Conservation (phyloP, 2,113 vertebrate species). For the Pelobates fuscus region DNA sequence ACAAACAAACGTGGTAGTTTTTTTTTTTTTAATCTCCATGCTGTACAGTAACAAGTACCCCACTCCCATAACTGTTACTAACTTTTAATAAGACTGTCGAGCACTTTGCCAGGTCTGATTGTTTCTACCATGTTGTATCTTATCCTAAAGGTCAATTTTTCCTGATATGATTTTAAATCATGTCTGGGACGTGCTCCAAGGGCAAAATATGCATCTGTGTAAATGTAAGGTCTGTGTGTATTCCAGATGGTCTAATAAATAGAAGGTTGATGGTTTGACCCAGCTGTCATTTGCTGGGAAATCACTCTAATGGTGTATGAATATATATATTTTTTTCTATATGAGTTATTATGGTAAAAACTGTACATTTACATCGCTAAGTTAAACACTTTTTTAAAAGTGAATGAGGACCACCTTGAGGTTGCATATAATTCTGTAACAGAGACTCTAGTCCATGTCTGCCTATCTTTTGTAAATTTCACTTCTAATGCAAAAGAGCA, state of each 20-base stretch:
- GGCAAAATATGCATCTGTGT: not conserved
- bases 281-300: no score
- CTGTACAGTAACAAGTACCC: constrained; percentile 65
- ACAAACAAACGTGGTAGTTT: constrained; percentile 60
- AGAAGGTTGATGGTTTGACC: not conserved
- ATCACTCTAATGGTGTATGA: no score
- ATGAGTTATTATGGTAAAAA: no score
- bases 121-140: constrained; percentile 15
- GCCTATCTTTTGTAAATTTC: no score
- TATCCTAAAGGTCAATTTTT: constrained; percentile 13
- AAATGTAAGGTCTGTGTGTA: constrained; percentile 9
- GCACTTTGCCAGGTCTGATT: not conserved
- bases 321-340: no score
- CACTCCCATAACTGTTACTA: constrained; percentile 59
- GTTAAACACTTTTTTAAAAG: no score
- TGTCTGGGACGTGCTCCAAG: not conserved
- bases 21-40: constrained; percentile 61
- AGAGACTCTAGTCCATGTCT: no score
- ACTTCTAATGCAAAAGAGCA: no score
- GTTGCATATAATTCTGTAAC: no score
- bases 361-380: no score
- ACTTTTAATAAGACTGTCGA: constrained; percentile 10
- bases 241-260: constrained; percentile 26
- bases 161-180: constrained; percentile 22
- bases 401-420: no score